A percentile compares a stretch with the other conserved stretches of the same genome.
Evolutionary conservation across 35 echinoderm and acorn worm species (phyloP).

Genomic region (Chiridota heheva): DNA sequence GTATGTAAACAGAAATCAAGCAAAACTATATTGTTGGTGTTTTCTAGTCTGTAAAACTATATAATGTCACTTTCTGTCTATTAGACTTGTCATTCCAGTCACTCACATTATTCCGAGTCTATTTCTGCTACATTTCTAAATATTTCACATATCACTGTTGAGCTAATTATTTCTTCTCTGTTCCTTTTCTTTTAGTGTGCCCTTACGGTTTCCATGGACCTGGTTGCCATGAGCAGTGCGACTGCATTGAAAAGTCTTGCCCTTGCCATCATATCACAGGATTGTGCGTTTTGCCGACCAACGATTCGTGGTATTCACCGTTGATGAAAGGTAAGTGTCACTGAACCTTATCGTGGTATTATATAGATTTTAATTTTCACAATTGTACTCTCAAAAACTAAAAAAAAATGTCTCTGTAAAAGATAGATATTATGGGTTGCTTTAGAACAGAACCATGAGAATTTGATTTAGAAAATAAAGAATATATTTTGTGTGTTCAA

Average conservation of each 20-base stretch:
- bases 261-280: conserved; percentile 90
- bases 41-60: neutral
- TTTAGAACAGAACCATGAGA: neutral
- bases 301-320: conserved; percentile 49
- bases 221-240: conserved; percentile 52
- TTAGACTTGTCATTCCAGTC: neutral
- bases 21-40: neutral
- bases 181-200: conserved; percentile 60
- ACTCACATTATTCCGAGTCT: neutral
- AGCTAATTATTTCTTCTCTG: neutral
- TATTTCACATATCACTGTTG: neutral
- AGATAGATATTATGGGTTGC: neutral
- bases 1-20: neutral
- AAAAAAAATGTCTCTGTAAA: neutral
- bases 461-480: neutral
- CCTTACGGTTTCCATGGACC: conserved; percentile 68
- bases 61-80: neutral
- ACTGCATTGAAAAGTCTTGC: conserved; percentile 58
- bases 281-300: conserved; percentile 30
- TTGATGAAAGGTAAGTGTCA: conserved; percentile 63
- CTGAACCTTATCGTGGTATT: neutral
- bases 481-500: no score
- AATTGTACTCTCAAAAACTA: neutral
- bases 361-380: neutral
- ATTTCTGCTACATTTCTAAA: neutral